Evolutionary conservation across 2,888 invertebrate genomes (phyloP).

Genomic region (Tipula lateralis): DNA sequence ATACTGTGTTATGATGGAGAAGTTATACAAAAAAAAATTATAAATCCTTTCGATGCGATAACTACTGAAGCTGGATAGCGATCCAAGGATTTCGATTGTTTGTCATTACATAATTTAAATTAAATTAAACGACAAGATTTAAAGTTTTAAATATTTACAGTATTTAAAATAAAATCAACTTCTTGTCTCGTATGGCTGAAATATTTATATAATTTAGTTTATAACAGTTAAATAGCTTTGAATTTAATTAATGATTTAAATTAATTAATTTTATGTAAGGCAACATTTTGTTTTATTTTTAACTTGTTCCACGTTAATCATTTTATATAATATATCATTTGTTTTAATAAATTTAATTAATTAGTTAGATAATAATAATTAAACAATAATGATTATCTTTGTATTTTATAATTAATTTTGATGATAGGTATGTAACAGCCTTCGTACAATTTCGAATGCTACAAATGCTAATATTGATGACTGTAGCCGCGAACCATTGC

Average conservation of each 20-base stretch:
- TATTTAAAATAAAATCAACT: neutral
- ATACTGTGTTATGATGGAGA: neutral
- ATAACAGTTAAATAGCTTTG: constrained; percentile 19
- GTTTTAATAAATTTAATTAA: neutral
- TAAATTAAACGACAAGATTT: neutral
- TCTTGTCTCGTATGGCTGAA: neutral
- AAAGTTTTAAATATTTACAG: neutral
- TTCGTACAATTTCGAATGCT: neutral
- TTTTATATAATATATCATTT: neutral
- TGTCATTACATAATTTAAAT: neutral
- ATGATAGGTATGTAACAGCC: neutral
- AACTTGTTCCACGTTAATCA: neutral
- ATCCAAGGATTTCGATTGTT: neutral
- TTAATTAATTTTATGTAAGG: neutral
- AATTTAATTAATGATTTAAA: neutral
- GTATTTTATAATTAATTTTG: neutral
- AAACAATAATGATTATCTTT: neutral
- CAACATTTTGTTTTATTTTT: neutral
- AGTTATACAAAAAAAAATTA: neutral
- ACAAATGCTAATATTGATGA: neutral
- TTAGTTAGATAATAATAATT: neutral
- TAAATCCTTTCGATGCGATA: neutral
- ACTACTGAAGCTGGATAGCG: neutral
- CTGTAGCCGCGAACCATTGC: neutral
- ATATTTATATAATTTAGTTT: neutral